Evolutionary conservation across 1,140 invertebrate genomes (phyloP), one percentile per base, ranked within the genome.

Genomic region (Drosophila suzukii): DNA sequence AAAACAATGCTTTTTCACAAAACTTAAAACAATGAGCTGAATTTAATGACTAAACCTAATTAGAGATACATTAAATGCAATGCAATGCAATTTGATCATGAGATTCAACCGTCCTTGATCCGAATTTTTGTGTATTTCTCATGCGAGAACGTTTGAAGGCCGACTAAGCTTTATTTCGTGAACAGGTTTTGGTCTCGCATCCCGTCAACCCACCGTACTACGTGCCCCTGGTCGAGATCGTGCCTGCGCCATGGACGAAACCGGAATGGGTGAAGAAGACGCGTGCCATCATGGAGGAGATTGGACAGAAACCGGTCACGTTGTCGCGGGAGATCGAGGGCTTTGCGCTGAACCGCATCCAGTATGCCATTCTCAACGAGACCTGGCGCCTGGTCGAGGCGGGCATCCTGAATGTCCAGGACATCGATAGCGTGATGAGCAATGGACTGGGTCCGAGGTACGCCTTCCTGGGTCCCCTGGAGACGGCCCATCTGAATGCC

Each of bases 121-220:
- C 12, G 55, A 15, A 60, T 63, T 60, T 10, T 2, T 30, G 15
- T n/a, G 17, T 20, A 4, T 39, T 39, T 24, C 41, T 39, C 44
- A 46, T 36, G 44, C 38, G 34, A 7, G 13, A 51, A 24, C 46
- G 32, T 32, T 32, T 32, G 32, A 20, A 51, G 32, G 7, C 46
- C 1, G 36, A 65, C 30, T 65, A 17, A 38, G 38, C 30, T 65
- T 65, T 8, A 41, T 67, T 53, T 66, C 11, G 12, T 46, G 4
- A 13, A 39, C 63, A 93, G 93, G 75, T 92, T 24, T 66, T 93
- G 15, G 93, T 93, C 39, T 97, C 97, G 7, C 98, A 99, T 93
- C 98, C 98, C 36, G 97, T 99, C 1, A 99, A 99, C 93, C 98
- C 98, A 47, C 98, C 98, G 0, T 99, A 99, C 91, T 99, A 98